phyloP scores from a whole-genome alignment of 1,140 invertebrate genomes.

The Lasioglossum baleicum region DNA sequence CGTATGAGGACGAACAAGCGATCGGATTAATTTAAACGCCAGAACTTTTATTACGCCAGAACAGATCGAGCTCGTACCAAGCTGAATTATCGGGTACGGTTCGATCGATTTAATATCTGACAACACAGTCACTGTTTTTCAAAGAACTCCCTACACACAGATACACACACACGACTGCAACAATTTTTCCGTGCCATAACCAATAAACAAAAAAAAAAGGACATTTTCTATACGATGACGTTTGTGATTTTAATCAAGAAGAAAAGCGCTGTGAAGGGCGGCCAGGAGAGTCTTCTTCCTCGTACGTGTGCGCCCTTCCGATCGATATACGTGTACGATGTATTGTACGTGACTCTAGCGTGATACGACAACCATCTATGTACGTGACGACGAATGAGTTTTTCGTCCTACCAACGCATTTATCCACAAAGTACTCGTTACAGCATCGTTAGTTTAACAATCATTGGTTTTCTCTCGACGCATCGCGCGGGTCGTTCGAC shows the following conservation, averaged over 20 bases:
- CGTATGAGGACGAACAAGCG: constrained; percentile 8
- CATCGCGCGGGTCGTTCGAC: not conserved
- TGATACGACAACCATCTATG: not conserved
- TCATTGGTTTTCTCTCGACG: not conserved
- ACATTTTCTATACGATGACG: not conserved
- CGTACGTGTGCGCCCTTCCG: not conserved
- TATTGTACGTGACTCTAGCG: not conserved
- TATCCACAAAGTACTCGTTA: constrained; percentile 1
- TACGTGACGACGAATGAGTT: not conserved
- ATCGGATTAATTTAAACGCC: not conserved
- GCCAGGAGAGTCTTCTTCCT: not conserved
- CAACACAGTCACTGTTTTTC: not conserved
- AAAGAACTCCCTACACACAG: not conserved
- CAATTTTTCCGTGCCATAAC: constrained; percentile 20
- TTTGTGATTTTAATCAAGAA: constrained; percentile 1
- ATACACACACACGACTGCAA: not conserved
- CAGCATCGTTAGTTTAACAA: not conserved
- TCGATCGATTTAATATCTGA: too few species aligned
- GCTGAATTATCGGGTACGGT: too few species aligned
- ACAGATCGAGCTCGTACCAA: too few species aligned
- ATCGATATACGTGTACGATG: constrained; percentile 13
- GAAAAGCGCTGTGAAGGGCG: not conserved
- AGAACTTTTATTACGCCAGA: too few species aligned
- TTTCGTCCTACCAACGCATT: constrained; percentile 1
- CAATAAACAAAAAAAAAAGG: not conserved